phyloP scores from a whole-genome alignment of 2,888 invertebrate species.

The Kuschelorhynchus macadamiae region DNA sequence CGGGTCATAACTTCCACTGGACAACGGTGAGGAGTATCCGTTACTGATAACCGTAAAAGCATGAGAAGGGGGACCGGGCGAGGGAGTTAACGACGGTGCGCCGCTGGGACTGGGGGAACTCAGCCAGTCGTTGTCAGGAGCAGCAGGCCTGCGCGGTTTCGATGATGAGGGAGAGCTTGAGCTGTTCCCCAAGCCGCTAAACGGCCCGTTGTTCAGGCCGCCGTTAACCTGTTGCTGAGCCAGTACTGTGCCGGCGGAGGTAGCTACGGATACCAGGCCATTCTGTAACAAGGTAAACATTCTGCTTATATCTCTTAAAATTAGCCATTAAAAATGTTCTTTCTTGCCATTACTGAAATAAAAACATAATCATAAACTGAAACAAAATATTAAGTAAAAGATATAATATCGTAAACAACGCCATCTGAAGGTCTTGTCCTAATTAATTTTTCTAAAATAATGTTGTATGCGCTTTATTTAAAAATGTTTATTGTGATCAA shows the following conservation, averaged over 20 bases:
- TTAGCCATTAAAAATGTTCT: not conserved
- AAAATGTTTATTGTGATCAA: too few relatives aligned
- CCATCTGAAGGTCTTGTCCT: too few relatives aligned
- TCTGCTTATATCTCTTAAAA: slow-evolving; percentile 30
- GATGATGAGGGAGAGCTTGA: slow-evolving; percentile 62
- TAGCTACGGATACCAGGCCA: slow-evolving; percentile 60
- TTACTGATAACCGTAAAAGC: slow-evolving; percentile 74
- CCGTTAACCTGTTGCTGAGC: slow-evolving; percentile 63
- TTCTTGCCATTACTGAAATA: too few relatives aligned
- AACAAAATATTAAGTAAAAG: too few relatives aligned
- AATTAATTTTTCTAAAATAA: too few relatives aligned
- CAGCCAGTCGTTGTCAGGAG: slow-evolving; percentile 75
- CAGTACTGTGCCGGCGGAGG: slow-evolving; percentile 64
- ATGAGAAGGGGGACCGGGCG: slow-evolving; percentile 74
- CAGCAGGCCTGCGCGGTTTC: slow-evolving; percentile 69
- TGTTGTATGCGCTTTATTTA: too few relatives aligned
- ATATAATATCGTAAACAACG: too few relatives aligned
- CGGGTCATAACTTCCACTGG: slow-evolving; percentile 90
- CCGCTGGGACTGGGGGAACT: slow-evolving; percentile 74
- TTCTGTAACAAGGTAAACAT: slow-evolving; percentile 50
- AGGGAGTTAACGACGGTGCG: slow-evolving; percentile 77
- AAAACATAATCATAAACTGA: too few relatives aligned
- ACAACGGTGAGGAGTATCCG: slow-evolving; percentile 89
- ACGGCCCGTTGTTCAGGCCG: slow-evolving; percentile 61
- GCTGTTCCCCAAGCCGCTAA: slow-evolving; percentile 58